Evolutionary conservation across 2,888 invertebrate species (phyloP), one percentile per base, ranked within the genome.

Genomic region (Acrobasis suavella): DNA sequence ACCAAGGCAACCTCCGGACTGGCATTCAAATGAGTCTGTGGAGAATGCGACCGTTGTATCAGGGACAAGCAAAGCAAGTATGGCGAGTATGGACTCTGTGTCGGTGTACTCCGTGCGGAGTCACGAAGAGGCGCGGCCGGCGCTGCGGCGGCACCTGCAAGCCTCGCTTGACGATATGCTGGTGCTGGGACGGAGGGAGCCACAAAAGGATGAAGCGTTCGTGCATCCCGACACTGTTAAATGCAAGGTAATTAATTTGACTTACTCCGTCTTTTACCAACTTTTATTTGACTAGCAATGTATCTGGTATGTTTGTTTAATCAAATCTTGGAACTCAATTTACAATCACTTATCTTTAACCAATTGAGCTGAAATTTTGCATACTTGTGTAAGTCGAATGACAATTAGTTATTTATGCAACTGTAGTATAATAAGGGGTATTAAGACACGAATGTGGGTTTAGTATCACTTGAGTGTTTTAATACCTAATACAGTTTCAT

Each of bases 81-180:
- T 90, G 66, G 83, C 85, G 0, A 87, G 89, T 69, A 80, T 90
- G 66, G 94, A 95, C 69, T 93, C 94, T 1, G 90, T 94, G 42
- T 94, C 94, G 0, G 85, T 94, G 69, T 93, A 93, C 68, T 94
- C 94, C 50, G 92, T 93, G 2, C 87, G 93, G 70, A 94, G 94
- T 72, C 91, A 93, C 64, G 94, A 94, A 65, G 87, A 87, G 64
- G 82, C 89, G 1, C 71, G 89, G 15, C 88, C 87, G 5, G 70
- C 83, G 5, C 69, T 85, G 9, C 67, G 83, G 50, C 78, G 76
- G 62, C 88, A 87, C 46, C 69, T 93, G 70, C 93, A 91, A 67
- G 90, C 92, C 8, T 94, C 94, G 0, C 82, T 94, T 72, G 94
- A 94, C 66, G 94, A 94, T 70, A 94, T 94, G 80, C 89, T 94